These are phyloP conservation scores for Drosophila athabasca DNA, from an alignment of 1,140 invertebrate genomes.

Conservation along the genomic window DNA sequence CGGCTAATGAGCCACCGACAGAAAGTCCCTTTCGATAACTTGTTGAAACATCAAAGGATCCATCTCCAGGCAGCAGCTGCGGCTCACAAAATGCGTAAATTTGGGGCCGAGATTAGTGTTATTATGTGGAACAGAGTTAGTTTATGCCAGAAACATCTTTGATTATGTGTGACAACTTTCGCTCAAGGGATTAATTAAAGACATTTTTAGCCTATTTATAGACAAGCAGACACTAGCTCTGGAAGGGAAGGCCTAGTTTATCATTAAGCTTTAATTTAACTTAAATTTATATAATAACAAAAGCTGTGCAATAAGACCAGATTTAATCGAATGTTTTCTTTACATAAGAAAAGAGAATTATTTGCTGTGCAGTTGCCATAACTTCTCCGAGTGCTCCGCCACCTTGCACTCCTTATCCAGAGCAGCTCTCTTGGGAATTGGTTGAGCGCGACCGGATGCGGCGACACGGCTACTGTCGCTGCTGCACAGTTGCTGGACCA, in stretches of 20 bases:
- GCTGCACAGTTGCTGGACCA: slow-evolving; percentile 31
- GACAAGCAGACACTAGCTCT: not conserved
- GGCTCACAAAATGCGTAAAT: slow-evolving; percentile 15
- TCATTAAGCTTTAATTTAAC: too few species aligned
- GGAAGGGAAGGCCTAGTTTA: too few species aligned
- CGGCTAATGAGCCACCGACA: slow-evolving; percentile 31
- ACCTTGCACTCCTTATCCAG: slow-evolving; percentile 4
- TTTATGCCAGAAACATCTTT: too few species aligned
- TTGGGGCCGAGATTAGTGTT: slow-evolving; percentile 11
- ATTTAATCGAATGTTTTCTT: not conserved
- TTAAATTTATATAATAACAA: too few species aligned
- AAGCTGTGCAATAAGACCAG: too few species aligned
- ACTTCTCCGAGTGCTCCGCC: slow-evolving; percentile 34
- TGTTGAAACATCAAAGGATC: slow-evolving; percentile 36
- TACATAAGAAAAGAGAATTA: slow-evolving; percentile 1
- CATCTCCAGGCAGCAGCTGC: not conserved
- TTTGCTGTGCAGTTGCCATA: slow-evolving; percentile 6
- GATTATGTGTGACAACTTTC: too few species aligned
- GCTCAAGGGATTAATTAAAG: too few species aligned
- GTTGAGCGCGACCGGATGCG: slow-evolving; percentile 36
- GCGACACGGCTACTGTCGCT: slow-evolving; percentile 23
- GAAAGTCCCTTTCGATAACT: slow-evolving; percentile 21
- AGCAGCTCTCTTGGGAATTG: slow-evolving; percentile 35
- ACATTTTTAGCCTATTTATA: not conserved
- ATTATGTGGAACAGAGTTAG: not conserved